Evolutionary conservation across 2,888 invertebrate species (phyloP), one percentile per base, ranked within the genome.

Genomic region (Chaetoderma sp.): DNA sequence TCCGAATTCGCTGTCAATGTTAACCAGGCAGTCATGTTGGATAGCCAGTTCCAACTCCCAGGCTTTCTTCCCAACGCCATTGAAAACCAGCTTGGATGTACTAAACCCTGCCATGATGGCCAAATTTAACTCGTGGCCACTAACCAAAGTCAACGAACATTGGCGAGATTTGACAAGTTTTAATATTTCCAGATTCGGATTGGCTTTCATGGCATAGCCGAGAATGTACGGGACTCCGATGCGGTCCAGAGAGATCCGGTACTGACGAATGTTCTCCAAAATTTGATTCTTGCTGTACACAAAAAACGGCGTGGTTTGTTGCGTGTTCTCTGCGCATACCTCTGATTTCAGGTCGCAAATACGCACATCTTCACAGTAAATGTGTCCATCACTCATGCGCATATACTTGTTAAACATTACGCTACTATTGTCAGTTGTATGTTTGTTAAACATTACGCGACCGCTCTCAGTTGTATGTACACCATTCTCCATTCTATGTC

Each of bases 1-100:
- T 71, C 87, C 86, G 68, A 86, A 86, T 13, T 73, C 47, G n/a
- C 86, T 86, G 67, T 88, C 87, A 1, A 87, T 80, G 64, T 87
- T 87, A 23, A 88, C 71, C n/a, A 85, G 63, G 23, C 83, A 82
- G 1, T 80, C 83, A 18, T 72, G 60, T 25, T 76, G 70, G 3
- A 87, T 72, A 0, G 86, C 87, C 45, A 84, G 54, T 30, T 81
- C 80, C 3, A 86, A 77, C 68, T 87, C 87, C 83, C 84, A 85
- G 4, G 60, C 44, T 28, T 78, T 78, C 65, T 87, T 87, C 4
- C 87, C 86, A 72, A 86, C 86, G 5, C 88, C 88, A 72, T 87
- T 87, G 32, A 86, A 77, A 32, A 87, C 73, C 27, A 87, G 78
- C 2, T 73, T 66, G 23, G 69, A 66, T 0, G 84, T 80, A 18